Base-by-base conservation (phyloP, 1,140 invertebrate species). In the Drosophila jambulina region DNA sequence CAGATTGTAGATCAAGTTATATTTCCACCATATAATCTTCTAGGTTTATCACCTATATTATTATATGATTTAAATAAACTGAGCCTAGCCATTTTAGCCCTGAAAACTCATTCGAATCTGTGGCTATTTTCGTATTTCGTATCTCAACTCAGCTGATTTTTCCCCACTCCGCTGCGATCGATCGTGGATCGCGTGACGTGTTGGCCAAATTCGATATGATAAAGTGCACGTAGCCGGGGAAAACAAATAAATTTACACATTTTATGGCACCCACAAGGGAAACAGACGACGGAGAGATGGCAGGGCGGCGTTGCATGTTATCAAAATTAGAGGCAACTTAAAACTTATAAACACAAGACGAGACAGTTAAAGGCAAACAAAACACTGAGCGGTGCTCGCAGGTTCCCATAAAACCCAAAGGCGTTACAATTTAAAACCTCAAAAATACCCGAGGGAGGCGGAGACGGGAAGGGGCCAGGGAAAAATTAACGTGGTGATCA, bases 401-500 rank as follows among this genome's bases (percentile, higher is more conserved):
- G 57, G 63, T 78, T 63, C 48, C 78, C 82, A 80, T 85, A 86
- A 87, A 87, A 58, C 27, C 64, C 63, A 38, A 70, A 84, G 84
- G 84, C 88, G 84, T 78, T 87, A 88, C 53, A 88, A 57, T 71
- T 78, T 75, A 88, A 78, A 58, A n/a, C 65, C 49, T 29, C 27
- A 32, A 43, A 53, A 43, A 36, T 36, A 12, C n/a, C 45, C n/a
- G 4, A 9, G 21, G 45, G 15, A 19, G 17, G 17, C 19, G 42
- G 54, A 27, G 56, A 43, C 38, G 45, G 29, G 51, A 32, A 21
- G 72, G 64, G 38, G 45, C 46, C 54, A 69, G 17, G 17, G 29
- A 34, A 62, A 83, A 88, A 88, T 88, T 88, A 88, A 79, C 85
- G 81, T 78, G 75, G 85, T 85, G 85, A 88, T 88, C 85, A 88